These are phyloP conservation scores for Heterochromis multidens DNA, from an alignment of 2,113 vertebrate species.

Conservation along the genomic window DNA sequence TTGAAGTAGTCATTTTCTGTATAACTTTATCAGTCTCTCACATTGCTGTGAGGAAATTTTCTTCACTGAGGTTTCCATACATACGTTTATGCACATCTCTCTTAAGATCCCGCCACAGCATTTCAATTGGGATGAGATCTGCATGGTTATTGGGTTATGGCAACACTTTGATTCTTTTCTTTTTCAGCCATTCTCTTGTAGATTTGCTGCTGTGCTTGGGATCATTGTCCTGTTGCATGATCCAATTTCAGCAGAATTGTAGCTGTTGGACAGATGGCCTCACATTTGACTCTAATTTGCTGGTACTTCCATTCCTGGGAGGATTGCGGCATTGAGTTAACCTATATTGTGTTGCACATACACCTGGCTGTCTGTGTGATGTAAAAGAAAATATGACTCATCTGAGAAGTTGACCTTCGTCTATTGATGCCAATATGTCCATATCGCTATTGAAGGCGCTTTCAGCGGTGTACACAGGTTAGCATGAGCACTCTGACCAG, in stretches of 20 bases:
- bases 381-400: neutral
- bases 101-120: neutral
- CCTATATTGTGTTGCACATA: neutral
- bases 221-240: too few species aligned
- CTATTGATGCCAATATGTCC: neutral
- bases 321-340: too few species aligned
- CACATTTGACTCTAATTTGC: too few species aligned
- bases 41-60: neutral
- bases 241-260: too few species aligned
- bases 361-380: neutral
- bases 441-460: neutral
- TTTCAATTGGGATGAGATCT: neutral
- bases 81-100: too few species aligned
- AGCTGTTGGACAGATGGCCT: too few species aligned
- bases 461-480: neutral
- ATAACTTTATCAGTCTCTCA: neutral
- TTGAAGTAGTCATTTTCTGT: too few species aligned
- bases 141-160: too few species aligned
- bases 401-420: too few species aligned
- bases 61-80: neutral
- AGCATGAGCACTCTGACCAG: neutral
- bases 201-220: too few species aligned
- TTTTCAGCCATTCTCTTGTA: too few species aligned
- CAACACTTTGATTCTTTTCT: too few species aligned
- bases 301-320: neutral